phyloP scores from a whole-genome alignment of 1,140 invertebrate species.

The Acromyrmex echinatior region DNA sequence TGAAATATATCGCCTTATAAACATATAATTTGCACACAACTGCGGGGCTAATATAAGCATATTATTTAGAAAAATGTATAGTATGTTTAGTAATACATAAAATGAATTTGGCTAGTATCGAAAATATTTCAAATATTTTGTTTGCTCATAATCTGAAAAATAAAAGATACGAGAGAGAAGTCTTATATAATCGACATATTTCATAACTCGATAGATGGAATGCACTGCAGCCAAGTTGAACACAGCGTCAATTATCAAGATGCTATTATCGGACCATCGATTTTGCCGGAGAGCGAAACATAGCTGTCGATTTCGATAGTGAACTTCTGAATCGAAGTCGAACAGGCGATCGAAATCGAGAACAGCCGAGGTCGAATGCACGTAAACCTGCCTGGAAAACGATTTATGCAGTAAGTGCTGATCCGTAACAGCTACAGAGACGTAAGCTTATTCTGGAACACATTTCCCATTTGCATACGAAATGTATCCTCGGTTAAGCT shows the following conservation, averaged over 20 bases:
- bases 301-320: conserved; percentile 22
- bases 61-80: neutral
- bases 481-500: conserved; percentile 75
- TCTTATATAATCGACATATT: neutral
- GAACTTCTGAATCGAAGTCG: conserved; percentile 59
- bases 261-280: neutral
- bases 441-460: conserved; percentile 76
- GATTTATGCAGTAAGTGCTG: conserved; percentile 74
- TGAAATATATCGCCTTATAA: no score
- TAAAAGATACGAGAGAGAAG: neutral
- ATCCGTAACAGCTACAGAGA: conserved; percentile 76
- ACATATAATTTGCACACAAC: no score
- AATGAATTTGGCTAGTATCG: neutral
- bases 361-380: conserved; percentile 13
- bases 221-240: neutral
- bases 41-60: no score
- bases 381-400: conserved; percentile 49
- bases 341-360: conserved; percentile 61
- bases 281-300: conserved; percentile 6
- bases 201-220: conserved; percentile 14
- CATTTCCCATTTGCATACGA: conserved; percentile 78
- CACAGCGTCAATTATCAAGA: neutral
- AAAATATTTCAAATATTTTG: conserved; percentile 5
- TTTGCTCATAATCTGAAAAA: conserved; percentile 1
- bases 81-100: neutral